Percentiles rank a stretch among this genome's conserved stretches.
These are phyloP conservation scores for Puma concolor DNA, from an alignment of 2,113 vertebrate species.

Conservation along the genomic window DNA sequence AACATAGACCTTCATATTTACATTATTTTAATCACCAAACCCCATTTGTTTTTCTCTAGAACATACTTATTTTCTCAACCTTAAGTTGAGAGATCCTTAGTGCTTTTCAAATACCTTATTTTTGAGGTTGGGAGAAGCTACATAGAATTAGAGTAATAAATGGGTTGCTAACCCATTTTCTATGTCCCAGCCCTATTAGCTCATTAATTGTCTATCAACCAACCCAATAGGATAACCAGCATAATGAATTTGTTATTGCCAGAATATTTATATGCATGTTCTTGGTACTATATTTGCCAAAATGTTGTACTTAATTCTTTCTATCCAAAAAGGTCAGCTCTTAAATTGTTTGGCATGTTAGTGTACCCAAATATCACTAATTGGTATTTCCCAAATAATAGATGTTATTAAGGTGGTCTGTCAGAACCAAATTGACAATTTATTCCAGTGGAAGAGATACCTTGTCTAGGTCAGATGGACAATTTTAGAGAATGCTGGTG, in stretches of 20 bases:
- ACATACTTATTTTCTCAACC: not conserved
- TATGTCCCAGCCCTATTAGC: not conserved
- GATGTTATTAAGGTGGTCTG: not conserved
- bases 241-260: not conserved
- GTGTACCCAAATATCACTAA: not conserved
- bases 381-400: not conserved
- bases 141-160: constrained; percentile 13
- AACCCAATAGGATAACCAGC: not conserved
- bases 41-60: not conserved
- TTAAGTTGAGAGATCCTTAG: not conserved
- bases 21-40: not conserved
- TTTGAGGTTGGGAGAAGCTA: not conserved
- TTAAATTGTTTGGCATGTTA: not conserved
- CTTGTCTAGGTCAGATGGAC: not conserved
- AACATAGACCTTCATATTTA: not conserved
- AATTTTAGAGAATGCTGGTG: constrained; percentile 43
- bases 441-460: not conserved
- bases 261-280: constrained; percentile 1
- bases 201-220: not conserved
- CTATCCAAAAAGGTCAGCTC: not conserved
- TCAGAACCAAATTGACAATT: not conserved
- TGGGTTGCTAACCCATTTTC: not conserved
- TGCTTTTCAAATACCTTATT: constrained; percentile 12
- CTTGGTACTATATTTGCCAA: not conserved
- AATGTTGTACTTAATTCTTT: not conserved